Conservation (phyloP, 2,797 vertebrate species). For the Bucorvus abyssinicus region DNA sequence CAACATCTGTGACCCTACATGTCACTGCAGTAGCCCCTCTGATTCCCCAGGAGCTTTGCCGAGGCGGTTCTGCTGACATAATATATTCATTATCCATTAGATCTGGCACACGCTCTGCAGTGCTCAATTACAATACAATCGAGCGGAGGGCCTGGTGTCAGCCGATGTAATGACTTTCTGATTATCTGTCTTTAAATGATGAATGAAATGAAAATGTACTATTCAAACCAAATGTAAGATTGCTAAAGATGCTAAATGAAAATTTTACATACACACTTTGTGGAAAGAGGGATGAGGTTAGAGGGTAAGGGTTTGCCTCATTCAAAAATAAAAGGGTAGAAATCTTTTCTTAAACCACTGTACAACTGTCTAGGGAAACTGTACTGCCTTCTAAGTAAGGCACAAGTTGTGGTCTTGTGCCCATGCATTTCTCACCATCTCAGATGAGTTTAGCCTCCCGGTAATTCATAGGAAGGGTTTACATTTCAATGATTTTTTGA, state of each 20-base stretch:
- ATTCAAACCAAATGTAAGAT: constrained; percentile 86
- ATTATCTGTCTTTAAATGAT: constrained; percentile 99
- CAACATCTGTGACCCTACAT: constrained; percentile 76
- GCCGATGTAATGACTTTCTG: constrained; percentile 98
- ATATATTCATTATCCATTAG: constrained; percentile 93
- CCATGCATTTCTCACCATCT: background rate
- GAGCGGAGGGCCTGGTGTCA: constrained; percentile 83
- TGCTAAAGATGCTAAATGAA: constrained; percentile 83
- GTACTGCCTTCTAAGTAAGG: background rate
- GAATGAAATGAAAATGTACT: constrained; percentile 95
- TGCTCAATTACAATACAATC: constrained; percentile 94
- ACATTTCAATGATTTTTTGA: background rate
- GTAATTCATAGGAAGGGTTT: background rate
- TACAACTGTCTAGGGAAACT: background rate
- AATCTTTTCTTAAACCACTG: background rate
- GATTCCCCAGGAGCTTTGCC: constrained; percentile 69
- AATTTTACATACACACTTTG: constrained; percentile 63
- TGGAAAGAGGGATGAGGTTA: constrained; percentile 20
- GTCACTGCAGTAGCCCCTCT: constrained; percentile 64
- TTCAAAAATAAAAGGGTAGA: background rate
- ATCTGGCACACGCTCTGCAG: constrained; percentile 90
- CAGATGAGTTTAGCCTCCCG: background rate
- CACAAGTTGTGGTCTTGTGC: background rate
- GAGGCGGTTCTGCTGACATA: constrained; percentile 83
- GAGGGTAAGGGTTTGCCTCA: constrained; percentile 2